These are phyloP conservation scores for Poeciliopsis retropinna DNA, from an alignment of 2,113 vertebrate species.

Conservation along the genomic window DNA sequence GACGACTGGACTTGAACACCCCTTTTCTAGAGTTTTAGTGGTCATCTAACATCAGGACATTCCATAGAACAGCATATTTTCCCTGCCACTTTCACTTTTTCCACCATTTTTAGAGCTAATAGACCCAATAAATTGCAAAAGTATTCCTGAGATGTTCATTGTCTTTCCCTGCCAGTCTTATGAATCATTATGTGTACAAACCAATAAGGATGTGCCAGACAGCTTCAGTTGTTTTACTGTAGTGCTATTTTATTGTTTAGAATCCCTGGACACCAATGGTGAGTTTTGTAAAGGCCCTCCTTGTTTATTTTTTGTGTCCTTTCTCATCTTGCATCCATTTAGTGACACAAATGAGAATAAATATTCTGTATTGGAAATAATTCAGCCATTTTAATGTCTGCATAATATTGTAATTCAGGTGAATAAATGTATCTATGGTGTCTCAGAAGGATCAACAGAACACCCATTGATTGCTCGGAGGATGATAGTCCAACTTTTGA, in stretches of 20 bases:
- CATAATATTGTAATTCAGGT: neutral
- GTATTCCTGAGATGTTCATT: too few relatives aligned
- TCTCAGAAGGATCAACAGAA: neutral
- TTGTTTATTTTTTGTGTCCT: too few relatives aligned
- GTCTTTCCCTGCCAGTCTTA: too few relatives aligned
- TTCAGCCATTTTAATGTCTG: neutral
- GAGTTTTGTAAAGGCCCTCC: too few relatives aligned
- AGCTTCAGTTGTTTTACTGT: too few relatives aligned
- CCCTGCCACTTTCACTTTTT: neutral
- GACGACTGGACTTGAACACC: too few relatives aligned
- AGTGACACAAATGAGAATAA: neutral
- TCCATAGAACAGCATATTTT: neutral
- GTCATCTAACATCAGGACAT: neutral
- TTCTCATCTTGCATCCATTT: neutral
- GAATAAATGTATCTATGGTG: neutral
- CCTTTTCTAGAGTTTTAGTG: neutral
- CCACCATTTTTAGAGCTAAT: neutral
- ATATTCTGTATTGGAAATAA: neutral
- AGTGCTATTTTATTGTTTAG: too few relatives aligned
- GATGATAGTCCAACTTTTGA: neutral
- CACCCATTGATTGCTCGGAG: neutral
- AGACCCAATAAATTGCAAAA: neutral
- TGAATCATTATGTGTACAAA: too few relatives aligned
- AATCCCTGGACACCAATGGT: too few relatives aligned
- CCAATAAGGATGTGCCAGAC: too few relatives aligned